Conservation (phyloP, 1,140 invertebrate species). For the Drosophila micromelanica region DNA sequence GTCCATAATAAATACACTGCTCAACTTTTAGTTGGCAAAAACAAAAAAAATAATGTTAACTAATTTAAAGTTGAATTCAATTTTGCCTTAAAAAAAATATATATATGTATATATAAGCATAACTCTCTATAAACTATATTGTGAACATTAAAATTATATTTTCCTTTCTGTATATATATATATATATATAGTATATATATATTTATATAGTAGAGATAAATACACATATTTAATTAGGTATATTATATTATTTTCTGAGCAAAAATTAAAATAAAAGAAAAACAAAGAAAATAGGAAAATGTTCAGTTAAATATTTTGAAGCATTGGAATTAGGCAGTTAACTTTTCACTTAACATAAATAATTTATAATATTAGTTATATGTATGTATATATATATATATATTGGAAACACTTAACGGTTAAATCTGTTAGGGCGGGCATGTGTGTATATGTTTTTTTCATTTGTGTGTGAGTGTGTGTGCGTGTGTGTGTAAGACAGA, state of each 20-base stretch:
- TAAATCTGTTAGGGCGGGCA: constrained; percentile 70
- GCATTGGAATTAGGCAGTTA: constrained; percentile 63
- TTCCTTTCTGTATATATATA: constrained; percentile 16
- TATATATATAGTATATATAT: neutral
- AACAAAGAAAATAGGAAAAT: constrained; percentile 18
- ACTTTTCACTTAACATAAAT: constrained; percentile 72
- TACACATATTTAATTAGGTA: constrained; percentile 57
- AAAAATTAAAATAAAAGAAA: constrained; percentile 38
- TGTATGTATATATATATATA: constrained; percentile 39
- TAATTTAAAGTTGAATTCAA: constrained; percentile 53
- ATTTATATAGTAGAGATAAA: constrained; percentile 39
- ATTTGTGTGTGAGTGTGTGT: neutral
- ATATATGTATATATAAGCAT: constrained; percentile 1
- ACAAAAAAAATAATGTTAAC: constrained; percentile 23
- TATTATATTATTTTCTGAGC: constrained; percentile 12
- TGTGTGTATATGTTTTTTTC: constrained; percentile 8
- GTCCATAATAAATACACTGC: constrained; percentile 41
- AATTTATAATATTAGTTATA: constrained; percentile 63
- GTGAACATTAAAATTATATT: constrained; percentile 60
- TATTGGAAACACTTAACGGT: constrained; percentile 70
- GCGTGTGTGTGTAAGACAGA: constrained; percentile 11
- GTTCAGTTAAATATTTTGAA: constrained; percentile 60
- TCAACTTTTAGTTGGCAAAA: constrained; percentile 39
- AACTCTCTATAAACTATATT: constrained; percentile 30
- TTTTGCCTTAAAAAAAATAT: constrained; percentile 28